Conservation (phyloP, 2,113 vertebrate genomes). For the Notechis scutatus region DNA sequence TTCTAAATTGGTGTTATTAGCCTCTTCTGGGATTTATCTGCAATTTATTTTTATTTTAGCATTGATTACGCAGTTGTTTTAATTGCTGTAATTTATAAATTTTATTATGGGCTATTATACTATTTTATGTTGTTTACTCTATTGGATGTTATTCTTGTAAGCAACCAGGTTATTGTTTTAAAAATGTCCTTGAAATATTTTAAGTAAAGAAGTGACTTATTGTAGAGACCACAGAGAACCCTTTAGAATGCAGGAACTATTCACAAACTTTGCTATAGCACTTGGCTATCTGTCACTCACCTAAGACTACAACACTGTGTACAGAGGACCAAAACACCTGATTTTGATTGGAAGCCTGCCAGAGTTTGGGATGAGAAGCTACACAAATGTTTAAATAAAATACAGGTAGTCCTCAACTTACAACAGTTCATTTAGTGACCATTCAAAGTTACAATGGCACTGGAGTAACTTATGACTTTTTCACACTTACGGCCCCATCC, state of each 20-base stretch:
- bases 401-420: too few relatives aligned
- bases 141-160: background rate
- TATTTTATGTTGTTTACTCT: background rate
- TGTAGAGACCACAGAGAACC: background rate
- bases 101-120: background rate
- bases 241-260: background rate
- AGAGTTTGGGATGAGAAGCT: background rate
- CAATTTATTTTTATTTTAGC: background rate
- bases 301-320: background rate
- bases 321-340: background rate
- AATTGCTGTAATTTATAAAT: background rate
- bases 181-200: background rate
- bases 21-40: background rate
- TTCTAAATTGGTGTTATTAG: background rate
- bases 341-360: background rate
- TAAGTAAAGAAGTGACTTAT: background rate
- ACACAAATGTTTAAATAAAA: background rate
- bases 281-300: background rate
- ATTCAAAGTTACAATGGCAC: too few relatives aligned
- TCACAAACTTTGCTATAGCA: background rate
- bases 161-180: background rate
- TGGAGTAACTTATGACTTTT: too few relatives aligned
- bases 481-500: too few relatives aligned
- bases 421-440: too few relatives aligned
- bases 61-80: background rate